Evolutionary conservation across 2,113 vertebrate genomes (phyloP), one percentile per base, ranked within the genome.

Genomic region (Eurystomus gularis): DNA sequence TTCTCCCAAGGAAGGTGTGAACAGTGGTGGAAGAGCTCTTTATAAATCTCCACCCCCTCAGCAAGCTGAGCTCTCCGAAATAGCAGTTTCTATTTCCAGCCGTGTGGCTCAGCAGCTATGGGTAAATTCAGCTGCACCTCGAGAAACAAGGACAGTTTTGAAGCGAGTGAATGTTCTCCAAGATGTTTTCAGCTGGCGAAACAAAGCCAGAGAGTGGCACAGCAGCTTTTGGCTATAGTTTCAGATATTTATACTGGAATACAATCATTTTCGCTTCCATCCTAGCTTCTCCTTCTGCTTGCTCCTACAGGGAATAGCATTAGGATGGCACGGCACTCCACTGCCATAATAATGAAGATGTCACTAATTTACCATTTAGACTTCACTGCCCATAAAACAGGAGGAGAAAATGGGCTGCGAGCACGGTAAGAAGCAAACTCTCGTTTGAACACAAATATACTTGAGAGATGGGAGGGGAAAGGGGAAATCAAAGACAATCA

Each of bases 341-440:
- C 88, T 92, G 81, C 90, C 61, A 62, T 65, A 61, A 72, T 86
- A 93, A 96, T 52, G 92, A 85, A 90, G 92, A 76, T 79, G 80
- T 76, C 90, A 93, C 94, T 95, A 92, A 96, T 93, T 93, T 79
- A 92, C 88, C 90, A 89, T 92, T 94, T 86, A 90, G 88, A 79
- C 90, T 94, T 92, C 91, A 82, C 73, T 87, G 73, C 77, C 94
- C 65, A 73, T 96, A 89, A 92, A 96, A 86, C 69, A 89, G 96
- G 73, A 94, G 91, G 91, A 89, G 65, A 31, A 97, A 95, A 95
- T 19, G 58, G 73, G 90, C 70, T 96, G 66, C 2, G 7, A 92
- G 61, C 40, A 52, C 6, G 65, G 88, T 78, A 91, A 89, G 92
- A 25, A 88, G 65, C 44, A 93, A 93, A 86, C 35, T 17, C 37